A percentile compares a stretch with the other conserved stretches of the same genome.
phyloP scores from a whole-genome alignment of 2,888 invertebrate species.

The Dasypolia templi region DNA sequence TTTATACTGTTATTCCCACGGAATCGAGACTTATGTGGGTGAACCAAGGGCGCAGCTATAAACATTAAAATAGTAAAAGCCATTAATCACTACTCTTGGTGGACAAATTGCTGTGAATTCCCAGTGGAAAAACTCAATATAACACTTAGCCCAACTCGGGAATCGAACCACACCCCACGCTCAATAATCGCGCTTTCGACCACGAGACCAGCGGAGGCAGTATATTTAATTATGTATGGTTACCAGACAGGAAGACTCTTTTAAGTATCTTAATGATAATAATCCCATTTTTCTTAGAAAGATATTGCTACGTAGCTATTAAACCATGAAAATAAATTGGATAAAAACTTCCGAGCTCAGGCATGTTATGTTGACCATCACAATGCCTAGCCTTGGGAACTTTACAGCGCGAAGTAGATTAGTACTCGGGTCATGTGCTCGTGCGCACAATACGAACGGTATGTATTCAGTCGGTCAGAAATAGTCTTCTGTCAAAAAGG shows the following conservation, averaged over 20 bases:
- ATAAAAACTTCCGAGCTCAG: constrained; percentile 42
- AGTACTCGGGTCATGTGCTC: constrained; percentile 20
- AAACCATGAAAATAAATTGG: constrained; percentile 46
- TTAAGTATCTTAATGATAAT: neutral
- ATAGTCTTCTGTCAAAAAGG: constrained; percentile 16
- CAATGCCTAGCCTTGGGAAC: constrained; percentile 44
- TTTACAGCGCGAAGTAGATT: constrained; percentile 34
- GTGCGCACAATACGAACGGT: constrained; percentile 12
- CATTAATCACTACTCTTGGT: neutral
- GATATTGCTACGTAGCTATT: constrained; percentile 9
- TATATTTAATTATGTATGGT: neutral
- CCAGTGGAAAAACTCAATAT: too few species aligned
- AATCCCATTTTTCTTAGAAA: neutral
- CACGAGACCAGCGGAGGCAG: neutral
- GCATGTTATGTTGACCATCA: constrained; percentile 11
- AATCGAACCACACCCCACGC: neutral
- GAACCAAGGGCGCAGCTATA: too few species aligned
- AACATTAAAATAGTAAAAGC: neutral
- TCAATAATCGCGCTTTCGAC: too few species aligned
- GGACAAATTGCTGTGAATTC: neutral
- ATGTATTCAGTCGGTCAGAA: neutral
- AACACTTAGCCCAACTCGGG: neutral
- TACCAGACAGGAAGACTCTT: neutral
- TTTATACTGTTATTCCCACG: too few species aligned
- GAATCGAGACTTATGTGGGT: too few species aligned